Base-by-base conservation (phyloP, 2,888 invertebrate genomes). In the Odontocerum albicorne region DNA sequence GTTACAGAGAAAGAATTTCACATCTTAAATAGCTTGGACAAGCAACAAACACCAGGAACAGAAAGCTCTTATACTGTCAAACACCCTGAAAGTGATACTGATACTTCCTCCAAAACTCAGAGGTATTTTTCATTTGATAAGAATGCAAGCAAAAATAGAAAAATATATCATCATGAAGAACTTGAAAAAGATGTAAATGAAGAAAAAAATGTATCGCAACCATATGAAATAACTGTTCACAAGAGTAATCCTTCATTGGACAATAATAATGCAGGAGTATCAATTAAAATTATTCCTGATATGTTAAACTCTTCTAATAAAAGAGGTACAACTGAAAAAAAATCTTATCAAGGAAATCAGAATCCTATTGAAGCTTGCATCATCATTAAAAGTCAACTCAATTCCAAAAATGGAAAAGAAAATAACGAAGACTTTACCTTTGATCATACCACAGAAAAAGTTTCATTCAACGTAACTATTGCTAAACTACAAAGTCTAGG, bases 401-500 rank as follows among this genome's bases (percentile, higher is more conserved):
- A 27, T 32, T 20, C 33, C 38, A 39, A 39, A 15, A 15, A 8
- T 13, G 19, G 13, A 7, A 36, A 33, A 7, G 31, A 43, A 7
- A 32, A 15, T 17, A 36, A 45, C 15, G 44, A 49, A 7, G 49
- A 49, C 40, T 19, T 49, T 3, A 49, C 33, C 10, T 53, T 40
- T 16, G 43, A 55, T 13, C 27, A 19, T 22, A 32, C 45, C 8
- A 50, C 50, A 6, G 55, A 55, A 16, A 43, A 39, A 17, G 49
- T 46, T 32, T 43, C 46, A 13, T 40, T 43, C 16, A 44, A 53
- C 19, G 40, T 60, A 4, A 54, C 57, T 12, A 56, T 59, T 8
- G 57, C 57, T 17, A 60, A 60, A 54, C 20, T 60, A 47, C 51
- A 60, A 47, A 54, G 55, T 38, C 36, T 60, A 52, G 57, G 57